Evolutionary conservation across 2,797 vertebrate genomes (phyloP), one percentile per base, ranked within the genome.

Genomic region (Rhodeus uyekii): DNA sequence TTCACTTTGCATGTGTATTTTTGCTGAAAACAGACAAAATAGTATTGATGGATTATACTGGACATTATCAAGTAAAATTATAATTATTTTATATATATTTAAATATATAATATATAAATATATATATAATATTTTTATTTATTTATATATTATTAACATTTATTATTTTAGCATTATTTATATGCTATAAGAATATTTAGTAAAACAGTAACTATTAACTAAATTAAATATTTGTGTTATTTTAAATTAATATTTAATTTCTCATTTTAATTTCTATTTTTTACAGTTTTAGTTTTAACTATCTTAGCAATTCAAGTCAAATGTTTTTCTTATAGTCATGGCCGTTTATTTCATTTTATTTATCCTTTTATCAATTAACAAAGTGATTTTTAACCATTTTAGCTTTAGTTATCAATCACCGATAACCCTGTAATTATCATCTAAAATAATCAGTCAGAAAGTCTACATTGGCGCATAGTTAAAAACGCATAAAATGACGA

Each of bases 241-340:
- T n/a, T 46, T 34, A 24, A 3, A 16, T 7, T 1, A 16, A 2
- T 2, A 44, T 69, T 46, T 19, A 29, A n/a, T n/a, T n/a, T n/a
- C 14, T 18, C 0, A 10, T 10, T 29, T 10, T 19, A 2, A 46
- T 19, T 46, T 0, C 22, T 2, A 3, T 1, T 14, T 7, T 55
- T 58, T 13, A 46, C 4, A 55, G 22, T 53, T 3, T 60, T 29
- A 73, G 22, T 4, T 53, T n/a, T 4, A 13, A 1, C 7, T 4
- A 34, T 22, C 19, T 13, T 14, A 72, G 18, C 34, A 50, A 4
- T 50, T 72, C 6, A 72, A n/a, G 6, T 34, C 19, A 73, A 73
- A 60, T 1, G 3, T 16, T 8, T 36, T 73, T 53, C 19, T 2
- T 2, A 4, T 36, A 32, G 18, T 19, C n/a, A n/a, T n/a, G n/a